Percentiles rank a stretch among this genome's conserved stretches.
These are phyloP conservation scores for Escarpia spicata DNA, from an alignment of 2,888 invertebrate genomes.

Conservation along the genomic window DNA sequence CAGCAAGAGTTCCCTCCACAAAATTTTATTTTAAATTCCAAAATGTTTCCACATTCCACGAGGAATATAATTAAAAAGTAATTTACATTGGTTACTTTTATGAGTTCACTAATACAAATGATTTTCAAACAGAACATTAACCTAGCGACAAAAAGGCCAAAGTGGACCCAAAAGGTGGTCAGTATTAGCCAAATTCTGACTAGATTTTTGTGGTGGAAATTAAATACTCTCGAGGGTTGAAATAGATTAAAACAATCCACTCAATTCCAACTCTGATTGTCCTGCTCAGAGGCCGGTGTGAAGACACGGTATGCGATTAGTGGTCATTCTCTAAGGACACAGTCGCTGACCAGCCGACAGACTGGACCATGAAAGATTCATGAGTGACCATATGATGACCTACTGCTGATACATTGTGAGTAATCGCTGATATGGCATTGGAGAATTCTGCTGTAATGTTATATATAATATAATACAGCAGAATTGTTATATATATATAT, in stretches of 20 bases:
- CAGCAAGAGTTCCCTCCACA: too few relatives aligned
- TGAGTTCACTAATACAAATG: too few relatives aligned
- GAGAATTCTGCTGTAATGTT: neutral
- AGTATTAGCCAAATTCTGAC: neutral
- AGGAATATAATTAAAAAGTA: too few relatives aligned
- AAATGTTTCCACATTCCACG: too few relatives aligned
- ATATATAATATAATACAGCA: too few relatives aligned
- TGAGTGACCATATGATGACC: constrained; percentile 3
- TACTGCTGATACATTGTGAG: neutral
- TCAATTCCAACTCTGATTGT: neutral
- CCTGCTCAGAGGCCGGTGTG: neutral
- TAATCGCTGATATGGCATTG: neutral
- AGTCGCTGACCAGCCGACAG: neutral
- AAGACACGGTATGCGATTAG: neutral
- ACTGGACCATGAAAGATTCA: constrained; percentile 13
- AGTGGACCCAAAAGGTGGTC: neutral
- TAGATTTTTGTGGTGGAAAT: neutral
- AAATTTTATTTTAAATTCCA: too few relatives aligned
- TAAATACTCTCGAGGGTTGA: neutral
- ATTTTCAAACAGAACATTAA: neutral
- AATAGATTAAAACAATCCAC: neutral
- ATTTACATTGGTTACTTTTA: too few relatives aligned
- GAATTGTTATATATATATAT: too few relatives aligned
- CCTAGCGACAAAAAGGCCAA: neutral
- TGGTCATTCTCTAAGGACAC: constrained; percentile 3